These are phyloP conservation scores for Gymnorhina tibicen DNA, from an alignment of 2,113 vertebrate species.

Conservation along the genomic window DNA sequence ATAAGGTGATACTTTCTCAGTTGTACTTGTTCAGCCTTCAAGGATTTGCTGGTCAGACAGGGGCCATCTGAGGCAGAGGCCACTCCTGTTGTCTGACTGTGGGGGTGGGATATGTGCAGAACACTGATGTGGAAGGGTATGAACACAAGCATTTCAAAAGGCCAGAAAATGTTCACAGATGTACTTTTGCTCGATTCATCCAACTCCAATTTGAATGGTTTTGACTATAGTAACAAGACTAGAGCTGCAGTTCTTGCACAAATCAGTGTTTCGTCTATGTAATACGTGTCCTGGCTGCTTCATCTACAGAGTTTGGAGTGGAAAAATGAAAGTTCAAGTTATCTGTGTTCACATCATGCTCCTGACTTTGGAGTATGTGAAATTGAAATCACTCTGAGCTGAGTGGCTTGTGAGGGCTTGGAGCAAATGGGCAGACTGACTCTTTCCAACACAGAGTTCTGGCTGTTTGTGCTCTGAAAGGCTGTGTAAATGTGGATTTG, in stretches of 20 bases:
- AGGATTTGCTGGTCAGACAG: not conserved
- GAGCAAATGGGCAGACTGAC: not conserved
- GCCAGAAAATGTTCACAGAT: conserved; percentile 34
- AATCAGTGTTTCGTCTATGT: not conserved
- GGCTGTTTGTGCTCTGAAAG: not conserved
- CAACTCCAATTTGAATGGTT: conserved; percentile 36
- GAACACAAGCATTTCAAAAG: not conserved
- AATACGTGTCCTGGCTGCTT: conserved; percentile 9
- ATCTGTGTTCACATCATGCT: not conserved
- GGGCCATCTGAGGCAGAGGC: not conserved
- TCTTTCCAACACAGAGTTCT: rapidly evolving
- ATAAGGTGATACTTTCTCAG: not conserved
- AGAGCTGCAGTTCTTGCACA: not conserved
- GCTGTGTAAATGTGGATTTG: not conserved
- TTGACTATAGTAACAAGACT: conserved; percentile 1
- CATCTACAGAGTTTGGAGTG: not conserved
- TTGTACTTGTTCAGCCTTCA: not conserved
- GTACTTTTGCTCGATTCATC: not conserved
- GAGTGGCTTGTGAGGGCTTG: not conserved
- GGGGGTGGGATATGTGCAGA: not conserved
- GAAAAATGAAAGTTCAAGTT: not conserved
- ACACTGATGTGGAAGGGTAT: not conserved
- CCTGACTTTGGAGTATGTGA: not conserved
- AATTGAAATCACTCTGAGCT: not conserved
- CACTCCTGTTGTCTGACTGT: not conserved